These are phyloP conservation scores for Ceratina japonica DNA, from an alignment of 1,140 invertebrate genomes.

Conservation along the genomic window DNA sequence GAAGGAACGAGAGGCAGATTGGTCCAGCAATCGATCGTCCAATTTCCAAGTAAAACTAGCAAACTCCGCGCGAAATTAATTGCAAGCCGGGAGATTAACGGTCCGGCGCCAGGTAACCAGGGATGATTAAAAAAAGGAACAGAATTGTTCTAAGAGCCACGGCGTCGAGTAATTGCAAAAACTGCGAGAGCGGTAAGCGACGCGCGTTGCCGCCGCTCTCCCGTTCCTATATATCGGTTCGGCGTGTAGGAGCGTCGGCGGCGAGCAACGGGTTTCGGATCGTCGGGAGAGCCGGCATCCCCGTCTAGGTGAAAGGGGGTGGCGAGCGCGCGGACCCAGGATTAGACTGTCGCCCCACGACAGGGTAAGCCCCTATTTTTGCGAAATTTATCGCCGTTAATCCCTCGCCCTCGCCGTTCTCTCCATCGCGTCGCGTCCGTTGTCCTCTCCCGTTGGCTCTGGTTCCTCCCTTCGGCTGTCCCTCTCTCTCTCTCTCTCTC, in stretches of 20 bases:
- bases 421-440: slow-evolving; percentile 34
- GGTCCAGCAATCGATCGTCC: slow-evolving; percentile 19
- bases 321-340: slow-evolving; percentile 63
- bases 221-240: slow-evolving; percentile 31
- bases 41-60: neutral
- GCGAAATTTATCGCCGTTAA: slow-evolving; percentile 80
- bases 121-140: slow-evolving; percentile 42
- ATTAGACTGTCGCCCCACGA: slow-evolving; percentile 79
- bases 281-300: slow-evolving; percentile 50
- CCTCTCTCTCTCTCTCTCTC: too few relatives aligned
- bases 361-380: slow-evolving; percentile 80
- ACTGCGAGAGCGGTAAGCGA: slow-evolving; percentile 48
- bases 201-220: neutral
- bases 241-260: slow-evolving; percentile 36
- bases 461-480: slow-evolving; percentile 27
- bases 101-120: neutral
- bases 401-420: slow-evolving; percentile 69
- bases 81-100: slow-evolving; percentile 29
- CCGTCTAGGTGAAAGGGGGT: slow-evolving; percentile 54
- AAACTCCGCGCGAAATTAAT: slow-evolving; percentile 43
- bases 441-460: slow-evolving; percentile 31
- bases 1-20: neutral
- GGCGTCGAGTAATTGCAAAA: slow-evolving; percentile 74
- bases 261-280: slow-evolving; percentile 38
- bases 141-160: slow-evolving; percentile 52